phyloP scores from a whole-genome alignment of 2,888 invertebrate genomes.

The Lycia hirtaria region DNA sequence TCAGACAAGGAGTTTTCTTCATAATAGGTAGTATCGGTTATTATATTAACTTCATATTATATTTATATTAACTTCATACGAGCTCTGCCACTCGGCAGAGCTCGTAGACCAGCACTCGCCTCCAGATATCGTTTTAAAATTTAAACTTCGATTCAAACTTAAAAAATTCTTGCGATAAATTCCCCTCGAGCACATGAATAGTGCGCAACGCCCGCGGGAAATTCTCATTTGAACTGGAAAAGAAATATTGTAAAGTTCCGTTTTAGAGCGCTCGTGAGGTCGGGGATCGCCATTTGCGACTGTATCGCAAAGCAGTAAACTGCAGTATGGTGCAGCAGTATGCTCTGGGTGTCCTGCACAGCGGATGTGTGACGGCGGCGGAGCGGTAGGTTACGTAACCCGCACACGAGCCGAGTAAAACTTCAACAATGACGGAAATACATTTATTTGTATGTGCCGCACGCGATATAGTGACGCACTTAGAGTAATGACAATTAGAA shows the following conservation, averaged over 20 bases:
- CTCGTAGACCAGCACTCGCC: neutral
- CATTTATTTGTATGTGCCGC: conserved; percentile 44
- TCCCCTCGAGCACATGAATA: conserved; percentile 50
- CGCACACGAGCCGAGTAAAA: conserved; percentile 34
- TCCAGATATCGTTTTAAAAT: conserved; percentile 54
- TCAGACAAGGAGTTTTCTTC: no score
- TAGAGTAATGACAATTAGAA: no score
- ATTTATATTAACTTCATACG: neutral
- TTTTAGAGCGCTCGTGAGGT: conserved; percentile 45
- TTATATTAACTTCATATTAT: no score
- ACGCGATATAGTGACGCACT: conserved; percentile 10
- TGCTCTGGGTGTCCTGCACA: no score
- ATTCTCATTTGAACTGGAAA: conserved; percentile 60
- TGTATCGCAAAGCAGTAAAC: conserved; percentile 16
- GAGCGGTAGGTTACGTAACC: conserved; percentile 35
- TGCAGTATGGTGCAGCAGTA: conserved; percentile 1
- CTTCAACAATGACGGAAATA: conserved; percentile 52
- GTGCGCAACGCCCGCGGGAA: conserved; percentile 56
- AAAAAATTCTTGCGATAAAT: conserved; percentile 55
- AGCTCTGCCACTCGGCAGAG: no score
- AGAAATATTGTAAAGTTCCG: conserved; percentile 62
- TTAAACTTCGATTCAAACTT: conserved; percentile 54
- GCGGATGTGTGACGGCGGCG: no score
- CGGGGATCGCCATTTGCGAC: conserved; percentile 19
- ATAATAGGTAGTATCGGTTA: no score